Base-by-base conservation (phyloP, 2,797 vertebrate species). In the Arrhamphus sclerolepis region DNA sequence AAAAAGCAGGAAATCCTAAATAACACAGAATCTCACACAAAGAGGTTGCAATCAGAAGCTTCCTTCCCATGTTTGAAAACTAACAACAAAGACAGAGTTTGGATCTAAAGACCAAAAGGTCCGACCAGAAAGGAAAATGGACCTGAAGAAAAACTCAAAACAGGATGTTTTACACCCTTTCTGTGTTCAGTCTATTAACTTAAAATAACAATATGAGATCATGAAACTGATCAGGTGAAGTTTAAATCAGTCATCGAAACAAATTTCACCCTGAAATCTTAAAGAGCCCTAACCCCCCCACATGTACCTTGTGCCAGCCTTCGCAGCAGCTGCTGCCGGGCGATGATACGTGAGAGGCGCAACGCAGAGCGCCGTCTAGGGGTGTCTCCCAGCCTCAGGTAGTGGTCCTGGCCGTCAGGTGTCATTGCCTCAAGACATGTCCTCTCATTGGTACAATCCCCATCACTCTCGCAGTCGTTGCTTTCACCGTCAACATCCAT, bases 291-390 rank as follows among this genome's bases (percentile, higher is more conserved):
- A 31, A 29, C 49, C 24, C 31, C 41, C 58, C 42, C 28, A 0
- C 41, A 17, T 83, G 82, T 92, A 93, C 92, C 92, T 93, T 81
- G 78, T 49, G 56, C 63, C 70, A 93, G 82, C 78, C 72, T 88
- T 52, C 63, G 58, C 1, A 93, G 78, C 63, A 92, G 84, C 80
- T 90, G 91, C 62, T 90, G 69, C 34, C 92, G 89, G 38, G 91
- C 84, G 5, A 93, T 85, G 70, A 93, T 88, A 46, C 91, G 91
- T 0, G 91, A 91, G 68, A 93, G 86, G 5, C 90, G 91, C 28
- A 93, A 81, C 60, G 89, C 90, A 0, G 92, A 92, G 39, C 90
- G 88, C 8, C 83, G 81, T 1, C 69, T 73, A 7, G 81, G 84
- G 13, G 83, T 88, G 38, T 77, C 70, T 6, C 89, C 90, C 78